A percentile compares a stretch with the other conserved stretches of the same genome.
Conservation (phyloP, 2,113 vertebrate genomes). For the human region DNA sequence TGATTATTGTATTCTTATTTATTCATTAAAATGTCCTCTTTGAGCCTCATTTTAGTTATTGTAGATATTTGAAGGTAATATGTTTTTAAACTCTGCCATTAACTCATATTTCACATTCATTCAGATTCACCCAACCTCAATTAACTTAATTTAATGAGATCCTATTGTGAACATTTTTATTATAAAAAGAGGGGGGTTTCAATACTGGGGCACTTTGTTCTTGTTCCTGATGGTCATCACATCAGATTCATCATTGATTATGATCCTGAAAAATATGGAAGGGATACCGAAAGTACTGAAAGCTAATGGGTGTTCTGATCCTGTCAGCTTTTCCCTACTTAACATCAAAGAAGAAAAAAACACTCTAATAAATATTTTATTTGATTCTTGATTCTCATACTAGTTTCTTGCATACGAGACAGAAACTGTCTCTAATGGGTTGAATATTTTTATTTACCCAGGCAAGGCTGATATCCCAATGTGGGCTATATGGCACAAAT, state of each 20-base stretch:
- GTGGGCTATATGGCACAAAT: background rate
- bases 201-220: background rate
- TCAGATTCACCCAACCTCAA: slow-evolving; percentile 27
- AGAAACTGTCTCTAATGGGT: background rate
- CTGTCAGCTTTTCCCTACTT: background rate
- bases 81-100: background rate
- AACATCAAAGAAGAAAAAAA: background rate
- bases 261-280: slow-evolving; percentile 29
- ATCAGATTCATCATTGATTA: slow-evolving; percentile 40
- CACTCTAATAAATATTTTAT: slow-evolving; percentile 13
- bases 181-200: background rate
- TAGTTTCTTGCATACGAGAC: background rate
- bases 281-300: slow-evolving; percentile 18
- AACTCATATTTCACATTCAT: slow-evolving; percentile 23
- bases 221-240: slow-evolving; percentile 1
- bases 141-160: slow-evolving; percentile 41
- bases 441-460: background rate
- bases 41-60: slow-evolving; percentile 21
- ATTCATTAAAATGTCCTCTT: slow-evolving; percentile 39
- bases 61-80: slow-evolving; percentile 26
- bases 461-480: background rate
- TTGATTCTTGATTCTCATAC: background rate
- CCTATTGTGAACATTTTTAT: slow-evolving; percentile 19
- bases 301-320: background rate
- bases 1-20: slow-evolving; percentile 46